Conservation (phyloP, 64 coral and sea anemone genomes). For the Pocillopora verrucosa region DNA sequence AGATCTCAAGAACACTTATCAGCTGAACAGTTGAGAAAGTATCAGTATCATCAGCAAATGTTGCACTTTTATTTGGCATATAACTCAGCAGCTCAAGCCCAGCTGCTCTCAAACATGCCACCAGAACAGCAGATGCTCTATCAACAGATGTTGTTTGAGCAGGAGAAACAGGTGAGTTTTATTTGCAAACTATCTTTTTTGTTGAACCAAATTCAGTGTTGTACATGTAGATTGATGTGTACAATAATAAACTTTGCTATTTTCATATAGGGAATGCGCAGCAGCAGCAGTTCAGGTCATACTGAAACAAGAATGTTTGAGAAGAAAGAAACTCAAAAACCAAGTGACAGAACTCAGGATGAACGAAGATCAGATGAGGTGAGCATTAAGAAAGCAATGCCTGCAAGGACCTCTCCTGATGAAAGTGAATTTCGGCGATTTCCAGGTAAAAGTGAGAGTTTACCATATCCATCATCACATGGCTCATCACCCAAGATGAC, state of each 20-base stretch:
- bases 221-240: too few species aligned
- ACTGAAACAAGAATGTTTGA: slow-evolving; percentile 12
- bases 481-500: slow-evolving; percentile 8
- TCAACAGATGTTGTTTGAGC: slow-evolving; percentile 9
- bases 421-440: slow-evolving; percentile 18
- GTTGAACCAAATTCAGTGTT: too few species aligned
- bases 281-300: not conserved
- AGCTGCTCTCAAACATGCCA: not conserved
- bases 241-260: not conserved
- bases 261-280: not conserved
- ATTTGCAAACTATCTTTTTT: too few species aligned
- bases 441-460: not conserved
- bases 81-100: slow-evolving; percentile 3
- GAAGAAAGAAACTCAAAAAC: slow-evolving; percentile 10
- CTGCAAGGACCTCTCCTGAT: not conserved
- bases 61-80: not conserved
- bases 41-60: slow-evolving; percentile 37
- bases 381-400: slow-evolving; percentile 2
- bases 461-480: not conserved
- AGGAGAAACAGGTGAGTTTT: slow-evolving; percentile 25
- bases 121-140: slow-evolving; percentile 33
- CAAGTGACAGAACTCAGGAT: slow-evolving; percentile 25
- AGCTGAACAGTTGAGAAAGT: slow-evolving; percentile 42
- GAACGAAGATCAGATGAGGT: not conserved
- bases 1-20: slow-evolving; percentile 29